A percentile compares a stretch with the other conserved stretches of the same genome.
These are phyloP conservation scores for Chiloscyllium punctatum DNA, from an alignment of 2,797 vertebrate genomes.

Conservation along the genomic window DNA sequence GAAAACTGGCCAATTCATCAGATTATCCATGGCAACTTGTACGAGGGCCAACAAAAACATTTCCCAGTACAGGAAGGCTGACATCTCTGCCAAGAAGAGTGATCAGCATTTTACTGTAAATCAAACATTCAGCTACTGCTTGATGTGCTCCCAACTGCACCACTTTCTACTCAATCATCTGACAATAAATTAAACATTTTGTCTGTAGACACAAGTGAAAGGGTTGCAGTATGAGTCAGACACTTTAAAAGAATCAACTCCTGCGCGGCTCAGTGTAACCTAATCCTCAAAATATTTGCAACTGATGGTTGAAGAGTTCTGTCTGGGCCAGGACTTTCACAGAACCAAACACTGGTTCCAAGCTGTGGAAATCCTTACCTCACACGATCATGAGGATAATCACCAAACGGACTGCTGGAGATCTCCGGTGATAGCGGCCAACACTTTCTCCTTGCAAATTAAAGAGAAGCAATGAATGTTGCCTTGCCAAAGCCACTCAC, in stretches of 20 bases:
- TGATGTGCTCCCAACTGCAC: neutral
- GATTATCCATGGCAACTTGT: constrained; percentile 8
- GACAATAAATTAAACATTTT: neutral
- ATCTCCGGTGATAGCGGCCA: neutral
- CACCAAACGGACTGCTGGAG: neutral
- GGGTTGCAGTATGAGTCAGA: neutral
- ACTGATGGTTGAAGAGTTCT: neutral
- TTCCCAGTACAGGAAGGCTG: neutral
- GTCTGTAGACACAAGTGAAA: neutral
- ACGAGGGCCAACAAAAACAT: neutral
- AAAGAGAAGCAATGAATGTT: neutral
- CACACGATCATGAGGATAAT: neutral
- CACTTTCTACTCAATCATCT: neutral
- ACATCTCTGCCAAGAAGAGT: neutral
- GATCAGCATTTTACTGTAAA: constrained; percentile 13
- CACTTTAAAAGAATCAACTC: neutral
- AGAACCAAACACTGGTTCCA: neutral
- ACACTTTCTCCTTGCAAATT: neutral
- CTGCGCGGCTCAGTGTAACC: neutral
- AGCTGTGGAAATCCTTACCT: neutral
- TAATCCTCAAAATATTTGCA: neutral
- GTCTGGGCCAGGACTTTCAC: neutral
- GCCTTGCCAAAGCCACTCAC: neutral
- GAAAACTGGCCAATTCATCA: neutral
- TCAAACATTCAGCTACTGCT: neutral